A percentile compares a stretch with the other conserved stretches of the same genome.
These are phyloP conservation scores for Entomyzon cyanotis DNA, from an alignment of 2,113 vertebrate genomes.

Conservation along the genomic window DNA sequence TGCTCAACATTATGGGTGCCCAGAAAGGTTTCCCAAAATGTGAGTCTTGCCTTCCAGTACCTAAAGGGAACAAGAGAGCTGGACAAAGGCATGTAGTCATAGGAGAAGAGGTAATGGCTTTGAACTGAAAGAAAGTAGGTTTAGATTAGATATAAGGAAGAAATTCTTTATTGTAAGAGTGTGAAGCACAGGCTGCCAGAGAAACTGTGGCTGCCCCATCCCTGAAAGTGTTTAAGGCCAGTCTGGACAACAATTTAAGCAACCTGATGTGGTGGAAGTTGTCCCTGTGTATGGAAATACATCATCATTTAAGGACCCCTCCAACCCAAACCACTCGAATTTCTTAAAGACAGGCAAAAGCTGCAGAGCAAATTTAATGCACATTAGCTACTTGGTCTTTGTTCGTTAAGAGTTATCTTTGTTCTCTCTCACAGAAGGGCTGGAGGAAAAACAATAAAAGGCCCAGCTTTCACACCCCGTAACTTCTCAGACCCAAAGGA, in stretches of 20 bases:
- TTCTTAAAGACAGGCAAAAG: neutral
- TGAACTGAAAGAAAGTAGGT: neutral
- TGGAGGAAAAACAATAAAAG: neutral
- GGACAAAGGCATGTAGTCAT: neutral
- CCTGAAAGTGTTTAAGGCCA: neutral
- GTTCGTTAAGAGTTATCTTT: neutral
- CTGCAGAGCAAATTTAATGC: neutral
- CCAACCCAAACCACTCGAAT: neutral
- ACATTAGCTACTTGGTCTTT: neutral
- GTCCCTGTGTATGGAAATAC: neutral
- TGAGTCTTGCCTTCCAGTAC: neutral
- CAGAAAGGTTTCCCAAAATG: neutral
- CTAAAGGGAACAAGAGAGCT: neutral
- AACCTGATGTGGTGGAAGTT: neutral
- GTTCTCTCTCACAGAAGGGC: neutral
- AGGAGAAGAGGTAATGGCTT: neutral
- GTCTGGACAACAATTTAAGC: neutral
- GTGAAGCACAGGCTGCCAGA: neutral
- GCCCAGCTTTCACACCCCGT: neutral
- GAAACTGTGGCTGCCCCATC: neutral
- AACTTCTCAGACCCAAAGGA: neutral
- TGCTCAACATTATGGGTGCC: neutral
- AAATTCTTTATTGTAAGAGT: neutral
- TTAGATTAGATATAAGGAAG: neutral
- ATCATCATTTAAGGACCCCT: neutral